Base-by-base conservation (phyloP, 92 coral and sea anemone species). In the Phenganax marumi region DNA sequence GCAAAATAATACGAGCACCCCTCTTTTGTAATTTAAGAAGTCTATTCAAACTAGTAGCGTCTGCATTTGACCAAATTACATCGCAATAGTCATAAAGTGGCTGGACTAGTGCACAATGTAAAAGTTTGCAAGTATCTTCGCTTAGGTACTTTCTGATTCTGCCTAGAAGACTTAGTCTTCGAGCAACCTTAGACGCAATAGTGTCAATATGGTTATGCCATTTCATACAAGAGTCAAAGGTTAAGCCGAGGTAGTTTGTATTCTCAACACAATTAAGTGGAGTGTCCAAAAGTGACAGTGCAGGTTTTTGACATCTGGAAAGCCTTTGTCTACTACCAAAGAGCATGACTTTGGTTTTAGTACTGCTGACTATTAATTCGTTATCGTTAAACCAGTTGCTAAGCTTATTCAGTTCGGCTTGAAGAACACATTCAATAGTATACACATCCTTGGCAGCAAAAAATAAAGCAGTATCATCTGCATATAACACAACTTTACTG, bases 271-370 rank as follows among this genome's bases (percentile, higher is more conserved):
- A 12, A 10, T 63, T 39, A 39, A 63, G 70, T 63, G 70, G 10
- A 18, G 17, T 12, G 26, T 39, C 17, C 13, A 47, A 57, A 14
- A 79, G 54, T 26, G 73, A 60, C 17, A 79, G 22, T n/a, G 26
- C 4, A 61, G 84, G 73, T 8, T 46, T 53, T 4, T 51, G 10
- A 55, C 48, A 80, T 85, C 58, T 69, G 24, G 73, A 54, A 10
- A 85, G 50, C n/a, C 73, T 80, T 78, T 85, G 88, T 24, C 50
- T 78, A 1, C 76, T 64, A 21, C 83, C 85, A 66, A 78, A 76
- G 13, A 77, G 25, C 88, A 50, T 33, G 43, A 85, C 84, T 33
- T 85, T 85, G 0, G 80, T 16, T 53, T 85, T 78, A 8, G 68
- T 16, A 70, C 88, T 50, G 51, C 66, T 85, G 11, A 65, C 61